These are phyloP conservation scores for Nyctereutes procyonoides DNA, from an alignment of 2,113 vertebrate species.

Conservation along the genomic window DNA sequence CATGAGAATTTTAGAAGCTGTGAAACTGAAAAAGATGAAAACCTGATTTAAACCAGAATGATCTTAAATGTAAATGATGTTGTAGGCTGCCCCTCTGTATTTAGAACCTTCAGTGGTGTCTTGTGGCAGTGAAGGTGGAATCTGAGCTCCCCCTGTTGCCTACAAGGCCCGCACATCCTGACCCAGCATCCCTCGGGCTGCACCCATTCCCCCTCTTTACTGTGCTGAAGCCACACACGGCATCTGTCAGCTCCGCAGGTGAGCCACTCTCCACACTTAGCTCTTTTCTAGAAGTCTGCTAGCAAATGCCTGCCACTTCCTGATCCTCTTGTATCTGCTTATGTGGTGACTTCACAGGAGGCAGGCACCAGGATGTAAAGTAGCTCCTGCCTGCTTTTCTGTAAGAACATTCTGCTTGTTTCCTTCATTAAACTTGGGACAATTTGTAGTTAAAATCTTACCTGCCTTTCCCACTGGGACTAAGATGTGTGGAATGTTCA, in stretches of 20 bases:
- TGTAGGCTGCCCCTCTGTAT: too few species aligned
- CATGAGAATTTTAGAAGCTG: background rate
- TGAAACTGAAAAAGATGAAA: background rate
- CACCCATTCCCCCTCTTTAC: background rate
- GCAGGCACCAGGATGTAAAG: background rate
- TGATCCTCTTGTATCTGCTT: background rate
- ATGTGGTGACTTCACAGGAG: background rate
- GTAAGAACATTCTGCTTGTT: background rate
- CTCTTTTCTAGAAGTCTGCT: background rate
- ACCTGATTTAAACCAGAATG: background rate
- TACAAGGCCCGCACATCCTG: background rate
- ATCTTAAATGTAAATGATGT: background rate
- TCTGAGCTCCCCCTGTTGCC: background rate
- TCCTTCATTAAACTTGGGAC: background rate
- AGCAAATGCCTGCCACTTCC: background rate
- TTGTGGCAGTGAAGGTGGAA: fast-evolving
- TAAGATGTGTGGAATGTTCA: background rate
- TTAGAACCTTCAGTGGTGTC: background rate
- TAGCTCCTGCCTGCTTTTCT: background rate
- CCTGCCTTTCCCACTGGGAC: background rate
- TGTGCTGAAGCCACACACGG: background rate
- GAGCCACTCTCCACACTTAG: fast-evolving
- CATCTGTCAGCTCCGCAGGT: fast-evolving
- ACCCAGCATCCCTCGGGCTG: background rate
- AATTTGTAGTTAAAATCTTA: background rate